Conservation (phyloP, 2,113 vertebrate genomes). For the Tursiops truncatus region DNA sequence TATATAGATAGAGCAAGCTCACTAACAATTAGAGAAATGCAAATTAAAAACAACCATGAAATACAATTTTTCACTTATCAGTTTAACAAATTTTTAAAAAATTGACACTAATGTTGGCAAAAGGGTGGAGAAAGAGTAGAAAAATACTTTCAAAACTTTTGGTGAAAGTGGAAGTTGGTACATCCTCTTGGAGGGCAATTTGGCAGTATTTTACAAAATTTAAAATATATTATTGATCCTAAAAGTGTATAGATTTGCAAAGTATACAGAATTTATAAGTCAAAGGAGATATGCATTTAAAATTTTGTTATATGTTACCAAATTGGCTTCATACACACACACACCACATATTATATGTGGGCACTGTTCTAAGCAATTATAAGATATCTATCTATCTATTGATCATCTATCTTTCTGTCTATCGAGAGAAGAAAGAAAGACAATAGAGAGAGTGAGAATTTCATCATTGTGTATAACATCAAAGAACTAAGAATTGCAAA, state of each 20-base stretch:
- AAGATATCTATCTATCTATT: neutral
- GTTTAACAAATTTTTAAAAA: neutral
- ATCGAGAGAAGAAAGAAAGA: neutral
- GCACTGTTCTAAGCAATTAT: neutral
- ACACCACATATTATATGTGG: neutral
- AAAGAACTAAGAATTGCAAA: neutral
- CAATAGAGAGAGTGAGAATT: neutral
- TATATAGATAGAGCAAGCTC: neutral
- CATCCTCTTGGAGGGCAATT: neutral
- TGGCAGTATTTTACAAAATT: neutral
- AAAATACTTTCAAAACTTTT: neutral
- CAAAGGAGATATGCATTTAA: neutral
- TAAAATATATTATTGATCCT: neutral
- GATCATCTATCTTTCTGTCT: neutral
- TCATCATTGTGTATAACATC: neutral
- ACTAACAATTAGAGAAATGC: neutral
- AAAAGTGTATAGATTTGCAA: neutral
- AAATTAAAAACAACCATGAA: neutral
- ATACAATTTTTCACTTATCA: neutral
- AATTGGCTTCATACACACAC: neutral
- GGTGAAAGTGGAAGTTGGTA: neutral
- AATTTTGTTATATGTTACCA: neutral
- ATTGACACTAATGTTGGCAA: neutral
- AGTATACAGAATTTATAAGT: neutral
- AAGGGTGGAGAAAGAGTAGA: neutral